Base-by-base conservation (phyloP, 2,797 vertebrate species). In the Paguma larvata region DNA sequence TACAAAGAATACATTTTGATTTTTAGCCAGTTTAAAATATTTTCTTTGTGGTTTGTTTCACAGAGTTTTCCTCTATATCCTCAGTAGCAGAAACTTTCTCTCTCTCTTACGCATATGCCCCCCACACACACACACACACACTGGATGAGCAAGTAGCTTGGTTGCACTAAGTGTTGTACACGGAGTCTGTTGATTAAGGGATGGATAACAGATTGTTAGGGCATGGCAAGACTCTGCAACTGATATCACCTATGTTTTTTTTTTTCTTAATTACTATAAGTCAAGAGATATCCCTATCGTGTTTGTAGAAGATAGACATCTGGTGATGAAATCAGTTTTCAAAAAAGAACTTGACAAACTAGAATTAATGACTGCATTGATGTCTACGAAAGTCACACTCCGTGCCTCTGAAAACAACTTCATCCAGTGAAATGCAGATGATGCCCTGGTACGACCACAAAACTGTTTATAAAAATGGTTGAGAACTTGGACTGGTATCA, bases 261-360 rank as follows among this genome's bases (percentile, higher is more conserved):
- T 92, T 90, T 88, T 93, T 77, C 56, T 94, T 68, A 77, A 93
- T 90, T 92, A 73, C 48, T 53, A n/a, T 0, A 53, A 92, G 82
- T 78, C 70, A 73, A 94, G 51, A 93, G 78, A 75, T 53, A 85
- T 3, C 51, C 32, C 70, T 77, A 77, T 41, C 30, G 0, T 78
- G 85, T 88, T 41, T 88, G n/a, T 67, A 18, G 65, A 91, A 85
- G 53, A 93, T 82, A 83, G 0, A 84, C 11, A 89, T 78, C 34
- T 94, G 21, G 46, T 83, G 72, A 90, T 77, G 21, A 91, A 80
- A 83, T 97, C 62, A 77, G n/a, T 72, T 96, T 90, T 72, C 44
- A 83, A 88, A 96, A 96, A 85, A 41, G 16, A 89, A 78, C 68
- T 62, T 48, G 67, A 92, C 59, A 73, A 85, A 53, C 19, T 85